A percentile compares a stretch with the other conserved stretches of the same genome.
Evolutionary conservation across 2,113 vertebrate genomes (phyloP).

Genomic region (Picathartes gymnocephalus): DNA sequence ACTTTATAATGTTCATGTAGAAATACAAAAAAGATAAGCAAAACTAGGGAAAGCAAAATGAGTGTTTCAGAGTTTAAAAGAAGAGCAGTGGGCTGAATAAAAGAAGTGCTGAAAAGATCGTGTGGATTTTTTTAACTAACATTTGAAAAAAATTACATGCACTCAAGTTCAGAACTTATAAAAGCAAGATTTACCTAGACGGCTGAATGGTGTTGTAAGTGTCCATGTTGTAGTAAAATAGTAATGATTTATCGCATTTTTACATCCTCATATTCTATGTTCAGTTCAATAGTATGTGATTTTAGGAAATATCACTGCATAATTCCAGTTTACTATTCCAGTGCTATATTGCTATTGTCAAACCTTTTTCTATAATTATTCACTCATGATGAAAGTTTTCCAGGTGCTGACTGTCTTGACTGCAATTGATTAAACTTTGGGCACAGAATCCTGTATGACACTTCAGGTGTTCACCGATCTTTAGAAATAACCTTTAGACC

Average conservation of each 20-base stretch:
- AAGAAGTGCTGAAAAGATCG: neutral
- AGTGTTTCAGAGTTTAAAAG: neutral
- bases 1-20: neutral
- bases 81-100: neutral
- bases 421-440: neutral
- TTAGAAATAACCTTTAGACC: neutral
- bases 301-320: neutral
- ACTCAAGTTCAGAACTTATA: neutral
- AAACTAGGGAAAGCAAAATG: neutral
- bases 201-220: neutral
- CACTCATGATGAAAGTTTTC: neutral
- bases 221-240: neutral
- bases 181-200: neutral
- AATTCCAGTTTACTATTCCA: neutral
- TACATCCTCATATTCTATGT: neutral
- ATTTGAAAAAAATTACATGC: neutral
- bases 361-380: neutral
- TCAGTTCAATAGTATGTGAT: neutral
- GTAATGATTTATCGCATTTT: neutral
- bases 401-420: neutral
- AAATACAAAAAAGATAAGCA: neutral
- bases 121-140: neutral
- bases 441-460: neutral
- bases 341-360: neutral
- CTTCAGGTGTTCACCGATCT: neutral